Percentiles rank a stretch among this genome's conserved stretches.
Evolutionary conservation across 2,888 invertebrate genomes (phyloP).

Genomic region (Melipona bicolor): DNA sequence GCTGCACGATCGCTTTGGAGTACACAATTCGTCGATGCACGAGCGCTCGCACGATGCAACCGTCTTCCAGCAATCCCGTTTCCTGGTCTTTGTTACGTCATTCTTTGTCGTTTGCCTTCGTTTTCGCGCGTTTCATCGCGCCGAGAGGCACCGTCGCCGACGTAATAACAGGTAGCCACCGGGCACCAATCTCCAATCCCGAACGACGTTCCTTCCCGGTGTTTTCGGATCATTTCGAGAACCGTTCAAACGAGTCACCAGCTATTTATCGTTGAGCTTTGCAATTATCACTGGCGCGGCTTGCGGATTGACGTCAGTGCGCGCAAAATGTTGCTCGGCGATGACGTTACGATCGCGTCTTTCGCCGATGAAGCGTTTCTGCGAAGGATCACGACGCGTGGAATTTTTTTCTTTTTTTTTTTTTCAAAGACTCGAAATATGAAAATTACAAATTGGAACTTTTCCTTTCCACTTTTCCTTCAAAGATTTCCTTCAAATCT

Average conservation of each 20-base stretch:
- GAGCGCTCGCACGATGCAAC: neutral
- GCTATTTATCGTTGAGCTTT: too few species aligned
- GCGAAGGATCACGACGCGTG: neutral
- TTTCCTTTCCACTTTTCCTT: rapidly evolving
- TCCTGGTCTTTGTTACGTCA: constrained; percentile 18
- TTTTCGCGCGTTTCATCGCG: constrained; percentile 47
- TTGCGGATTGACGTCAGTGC: neutral
- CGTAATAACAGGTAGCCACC: constrained; percentile 33
- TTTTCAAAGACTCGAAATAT: neutral
- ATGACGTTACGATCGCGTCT: neutral
- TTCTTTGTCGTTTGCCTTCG: constrained; percentile 21
- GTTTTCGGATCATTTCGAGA: constrained; percentile 23
- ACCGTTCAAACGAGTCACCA: constrained; percentile 8
- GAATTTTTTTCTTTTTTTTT: neutral
- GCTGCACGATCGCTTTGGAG: neutral
- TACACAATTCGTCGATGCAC: constrained; percentile 12
- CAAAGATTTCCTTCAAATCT: neutral
- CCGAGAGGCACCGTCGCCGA: constrained; percentile 19
- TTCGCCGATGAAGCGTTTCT: neutral
- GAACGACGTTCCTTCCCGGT: constrained; percentile 31
- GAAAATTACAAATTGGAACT: neutral
- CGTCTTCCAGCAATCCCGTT: constrained; percentile 20
- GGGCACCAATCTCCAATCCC: constrained; percentile 20
- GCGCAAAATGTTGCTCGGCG: too few species aligned
- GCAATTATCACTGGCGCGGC: neutral